phyloP scores from a whole-genome alignment of 2,113 vertebrate genomes.

The Zingel zingel region DNA sequence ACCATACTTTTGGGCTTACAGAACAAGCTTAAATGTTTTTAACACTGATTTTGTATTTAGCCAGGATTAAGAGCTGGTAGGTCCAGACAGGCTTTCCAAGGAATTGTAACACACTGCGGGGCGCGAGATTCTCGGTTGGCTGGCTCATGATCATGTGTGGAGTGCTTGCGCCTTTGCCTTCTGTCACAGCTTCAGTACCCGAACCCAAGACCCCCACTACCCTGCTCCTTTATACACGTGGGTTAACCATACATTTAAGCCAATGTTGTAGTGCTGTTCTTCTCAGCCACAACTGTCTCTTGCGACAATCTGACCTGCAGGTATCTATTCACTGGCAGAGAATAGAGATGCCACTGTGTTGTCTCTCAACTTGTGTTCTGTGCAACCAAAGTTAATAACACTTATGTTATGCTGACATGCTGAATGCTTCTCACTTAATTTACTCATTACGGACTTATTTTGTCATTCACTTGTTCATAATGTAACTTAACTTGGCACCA shows the following conservation, averaged over 20 bases:
- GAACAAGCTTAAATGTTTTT: constrained; percentile 39
- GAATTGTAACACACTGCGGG: constrained; percentile 59
- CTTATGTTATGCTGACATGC: constrained; percentile 35
- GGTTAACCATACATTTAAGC: constrained; percentile 7
- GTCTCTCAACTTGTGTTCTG: constrained; percentile 27
- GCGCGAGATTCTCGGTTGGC: constrained; percentile 56
- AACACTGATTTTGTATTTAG: constrained; percentile 29
- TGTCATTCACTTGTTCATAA: constrained; percentile 41
- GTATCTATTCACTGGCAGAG: constrained; percentile 24
- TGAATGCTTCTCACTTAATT: constrained; percentile 42
- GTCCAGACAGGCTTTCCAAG: constrained; percentile 59
- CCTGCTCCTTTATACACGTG: neutral
- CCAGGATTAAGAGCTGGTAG: constrained; percentile 53
- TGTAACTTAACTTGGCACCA: constrained; percentile 10
- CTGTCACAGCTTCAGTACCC: constrained; percentile 46
- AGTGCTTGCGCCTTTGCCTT: constrained; percentile 64
- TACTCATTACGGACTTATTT: constrained; percentile 17
- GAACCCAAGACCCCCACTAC: neutral
- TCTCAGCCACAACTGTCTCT: constrained; percentile 17
- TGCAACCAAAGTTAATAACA: constrained; percentile 34
- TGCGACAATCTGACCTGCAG: constrained; percentile 20
- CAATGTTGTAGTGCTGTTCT: constrained; percentile 3
- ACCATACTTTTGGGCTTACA: constrained; percentile 26
- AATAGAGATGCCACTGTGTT: constrained; percentile 38
- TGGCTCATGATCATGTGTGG: constrained; percentile 50